Conservation (phyloP, 2,797 vertebrate species). For the Triplophysa yarkandensis region DNA sequence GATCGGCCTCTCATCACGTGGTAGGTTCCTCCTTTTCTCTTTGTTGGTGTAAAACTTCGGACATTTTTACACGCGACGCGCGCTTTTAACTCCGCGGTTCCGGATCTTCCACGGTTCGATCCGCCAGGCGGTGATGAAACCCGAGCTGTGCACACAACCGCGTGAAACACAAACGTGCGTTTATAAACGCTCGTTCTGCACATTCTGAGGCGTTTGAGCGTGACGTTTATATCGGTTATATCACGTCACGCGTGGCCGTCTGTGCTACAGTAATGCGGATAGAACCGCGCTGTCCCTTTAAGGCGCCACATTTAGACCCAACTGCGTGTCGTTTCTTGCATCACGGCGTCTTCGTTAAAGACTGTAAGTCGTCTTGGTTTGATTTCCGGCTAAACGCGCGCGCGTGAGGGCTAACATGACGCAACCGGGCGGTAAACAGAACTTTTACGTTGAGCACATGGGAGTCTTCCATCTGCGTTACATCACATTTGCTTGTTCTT, state of each 20-base stretch:
- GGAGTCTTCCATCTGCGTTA: conserved; percentile 46
- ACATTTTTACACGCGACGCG: conserved; percentile 13
- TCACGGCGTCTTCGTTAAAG: background rate
- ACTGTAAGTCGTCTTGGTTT: background rate
- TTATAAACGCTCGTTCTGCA: too few relatives aligned
- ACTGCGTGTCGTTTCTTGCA: background rate
- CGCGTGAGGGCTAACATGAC: conserved; percentile 26
- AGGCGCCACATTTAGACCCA: conserved; percentile 10
- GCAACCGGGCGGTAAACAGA: conserved; percentile 33
- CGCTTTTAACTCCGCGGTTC: background rate
- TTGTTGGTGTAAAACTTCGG: conserved; percentile 71
- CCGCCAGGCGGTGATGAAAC: too few relatives aligned
- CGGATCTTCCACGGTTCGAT: conserved; percentile 27
- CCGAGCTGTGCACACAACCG: too few relatives aligned
- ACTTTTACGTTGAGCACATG: conserved; percentile 17
- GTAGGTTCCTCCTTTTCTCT: conserved; percentile 80
- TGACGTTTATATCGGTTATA: too few relatives aligned
- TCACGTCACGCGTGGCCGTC: too few relatives aligned
- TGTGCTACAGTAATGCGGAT: conserved; percentile 39
- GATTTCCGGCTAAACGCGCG: background rate
- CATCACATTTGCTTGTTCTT: conserved; percentile 45
- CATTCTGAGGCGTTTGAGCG: too few relatives aligned
- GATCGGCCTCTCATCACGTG: conserved; percentile 81
- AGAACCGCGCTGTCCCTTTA: conserved; percentile 30
- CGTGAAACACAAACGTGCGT: too few relatives aligned